Percentiles rank a stretch among this genome's conserved stretches.
phyloP scores from a whole-genome alignment of 2,113 vertebrate genomes.

The Echinops telfairi region DNA sequence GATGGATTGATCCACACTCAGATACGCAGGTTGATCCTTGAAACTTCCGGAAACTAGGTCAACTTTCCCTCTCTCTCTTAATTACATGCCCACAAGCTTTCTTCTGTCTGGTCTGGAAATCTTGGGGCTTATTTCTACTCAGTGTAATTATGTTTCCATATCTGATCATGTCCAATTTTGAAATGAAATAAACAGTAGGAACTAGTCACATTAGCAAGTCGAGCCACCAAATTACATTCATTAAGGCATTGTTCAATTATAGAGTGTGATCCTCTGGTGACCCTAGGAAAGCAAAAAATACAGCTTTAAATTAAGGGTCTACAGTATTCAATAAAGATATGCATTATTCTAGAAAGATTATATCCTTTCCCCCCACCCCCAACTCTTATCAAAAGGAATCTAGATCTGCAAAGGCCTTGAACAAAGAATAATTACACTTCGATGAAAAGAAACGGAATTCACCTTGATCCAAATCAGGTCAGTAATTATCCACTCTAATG shows the following conservation, averaged over 20 bases:
- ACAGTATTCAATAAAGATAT: conserved; percentile 61
- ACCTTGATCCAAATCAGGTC: conserved; percentile 73
- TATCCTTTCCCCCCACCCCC: not conserved
- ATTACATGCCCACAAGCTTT: conserved; percentile 77
- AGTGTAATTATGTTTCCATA: conserved; percentile 81
- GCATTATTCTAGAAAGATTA: conserved; percentile 68
- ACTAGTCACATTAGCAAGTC: conserved; percentile 72
- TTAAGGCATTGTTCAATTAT: conserved; percentile 77
- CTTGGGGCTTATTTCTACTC: conserved; percentile 71
- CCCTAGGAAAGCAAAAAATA: conserved; percentile 70
- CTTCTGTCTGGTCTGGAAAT: conserved; percentile 76
- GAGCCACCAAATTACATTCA: conserved; percentile 78
- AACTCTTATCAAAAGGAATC: conserved; percentile 52
- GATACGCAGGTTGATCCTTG: conserved; percentile 72
- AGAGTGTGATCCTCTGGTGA: conserved; percentile 65
- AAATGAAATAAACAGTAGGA: conserved; percentile 80
- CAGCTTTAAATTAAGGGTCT: conserved; percentile 66
- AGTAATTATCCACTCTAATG: conserved; percentile 70
- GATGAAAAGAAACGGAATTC: conserved; percentile 71
- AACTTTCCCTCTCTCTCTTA: conserved; percentile 68
- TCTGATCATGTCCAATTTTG: conserved; percentile 73
- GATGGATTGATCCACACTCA: conserved; percentile 75
- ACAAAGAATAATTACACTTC: conserved; percentile 74
- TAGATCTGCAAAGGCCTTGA: conserved; percentile 58
- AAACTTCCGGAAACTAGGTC: conserved; percentile 76